These are phyloP conservation scores for Leucophenga varia DNA, from an alignment of 1,140 invertebrate genomes.

Conservation along the genomic window DNA sequence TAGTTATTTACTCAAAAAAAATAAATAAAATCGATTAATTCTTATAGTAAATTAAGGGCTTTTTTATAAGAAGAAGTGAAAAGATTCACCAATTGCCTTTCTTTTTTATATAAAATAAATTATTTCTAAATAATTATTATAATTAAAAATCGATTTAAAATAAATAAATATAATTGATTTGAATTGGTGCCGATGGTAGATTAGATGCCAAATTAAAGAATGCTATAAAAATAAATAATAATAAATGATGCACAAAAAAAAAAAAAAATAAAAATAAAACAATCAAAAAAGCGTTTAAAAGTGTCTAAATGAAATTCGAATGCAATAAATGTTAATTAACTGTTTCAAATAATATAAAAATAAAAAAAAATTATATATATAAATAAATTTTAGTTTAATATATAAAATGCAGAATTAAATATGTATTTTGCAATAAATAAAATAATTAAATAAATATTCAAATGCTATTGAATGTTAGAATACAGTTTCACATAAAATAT, in stretches of 20 bases:
- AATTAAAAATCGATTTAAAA: neutral
- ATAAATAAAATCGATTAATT: no score
- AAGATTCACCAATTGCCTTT: slow-evolving; percentile 50
- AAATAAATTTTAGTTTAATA: no score
- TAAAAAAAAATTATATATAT: slow-evolving; percentile 3
- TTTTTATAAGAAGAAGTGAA: slow-evolving; percentile 11
- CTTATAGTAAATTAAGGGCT: slow-evolving; percentile 9
- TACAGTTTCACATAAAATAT: no score
- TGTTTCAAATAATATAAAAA: slow-evolving; percentile 26
- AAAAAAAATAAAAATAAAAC: neutral
- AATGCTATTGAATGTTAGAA: no score
- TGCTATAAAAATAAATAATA: slow-evolving; percentile 19
- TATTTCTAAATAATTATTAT: neutral
- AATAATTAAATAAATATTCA: no score
- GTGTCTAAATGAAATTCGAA: slow-evolving; percentile 4
- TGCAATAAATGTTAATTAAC: slow-evolving; percentile 43
- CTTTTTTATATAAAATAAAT: slow-evolving; percentile 24
- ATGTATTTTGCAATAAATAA: no score
- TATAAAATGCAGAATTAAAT: no score
- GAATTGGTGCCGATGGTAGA: no score
- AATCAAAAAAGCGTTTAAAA: neutral
- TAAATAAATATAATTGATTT: slow-evolving; percentile 2
- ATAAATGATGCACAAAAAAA: slow-evolving; percentile 13
- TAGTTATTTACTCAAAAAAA: no score
- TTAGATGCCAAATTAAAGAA: no score